A percentile compares a stretch with the other conserved stretches of the same genome.
phyloP scores from a whole-genome alignment of 2,113 vertebrate genomes.

The Mastomys coucha region DNA sequence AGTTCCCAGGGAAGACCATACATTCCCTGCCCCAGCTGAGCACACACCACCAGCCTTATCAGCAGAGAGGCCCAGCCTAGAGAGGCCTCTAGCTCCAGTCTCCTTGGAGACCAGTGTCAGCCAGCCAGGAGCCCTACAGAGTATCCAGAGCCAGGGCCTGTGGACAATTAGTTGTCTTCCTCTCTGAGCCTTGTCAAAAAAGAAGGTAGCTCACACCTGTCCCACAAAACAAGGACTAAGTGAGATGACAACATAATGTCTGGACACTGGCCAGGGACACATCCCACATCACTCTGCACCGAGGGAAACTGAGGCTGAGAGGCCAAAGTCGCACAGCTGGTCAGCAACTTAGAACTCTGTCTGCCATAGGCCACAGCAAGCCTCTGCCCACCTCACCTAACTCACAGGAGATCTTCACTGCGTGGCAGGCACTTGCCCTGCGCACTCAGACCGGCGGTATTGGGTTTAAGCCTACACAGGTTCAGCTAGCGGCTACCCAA shows the following conservation, averaged over 20 bases:
- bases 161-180: background rate
- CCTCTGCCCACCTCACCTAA: background rate
- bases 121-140: background rate
- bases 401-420: background rate
- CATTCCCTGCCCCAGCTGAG: background rate
- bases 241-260: rapidly evolving
- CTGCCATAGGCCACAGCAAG: background rate
- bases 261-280: rapidly evolving
- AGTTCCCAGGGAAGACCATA: rapidly evolving
- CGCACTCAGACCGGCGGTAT: background rate
- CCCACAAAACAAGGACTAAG: background rate
- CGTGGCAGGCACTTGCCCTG: background rate
- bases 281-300: background rate
- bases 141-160: background rate
- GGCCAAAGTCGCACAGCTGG: background rate
- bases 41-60: background rate
- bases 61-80: background rate
- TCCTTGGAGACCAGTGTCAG: background rate
- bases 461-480: background rate
- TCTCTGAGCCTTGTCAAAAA: background rate
- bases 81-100: background rate
- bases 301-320: background rate
- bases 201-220: background rate
- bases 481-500: background rate
- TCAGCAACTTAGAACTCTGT: background rate